These are phyloP conservation scores for Pseudolaguvia tuberculata DNA, from an alignment of 2,113 vertebrate genomes.

Conservation along the genomic window DNA sequence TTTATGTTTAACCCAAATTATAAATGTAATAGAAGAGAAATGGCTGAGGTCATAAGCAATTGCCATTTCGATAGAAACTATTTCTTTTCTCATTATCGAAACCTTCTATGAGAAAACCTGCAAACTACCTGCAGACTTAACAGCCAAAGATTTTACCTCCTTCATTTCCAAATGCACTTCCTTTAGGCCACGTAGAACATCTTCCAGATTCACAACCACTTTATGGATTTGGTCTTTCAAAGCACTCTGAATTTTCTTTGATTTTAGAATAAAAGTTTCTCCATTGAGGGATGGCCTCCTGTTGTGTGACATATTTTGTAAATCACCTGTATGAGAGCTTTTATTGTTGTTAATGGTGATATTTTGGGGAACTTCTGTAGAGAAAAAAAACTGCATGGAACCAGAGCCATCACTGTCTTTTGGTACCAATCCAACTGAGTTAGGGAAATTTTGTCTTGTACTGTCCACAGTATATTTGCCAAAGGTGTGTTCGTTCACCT, in stretches of 20 bases:
- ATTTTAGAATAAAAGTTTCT: conserved; percentile 8
- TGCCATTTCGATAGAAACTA: neutral
- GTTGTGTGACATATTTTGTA: conserved; percentile 31
- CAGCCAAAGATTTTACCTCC: conserved; percentile 63
- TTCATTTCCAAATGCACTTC: conserved; percentile 75
- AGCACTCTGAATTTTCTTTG: conserved; percentile 50
- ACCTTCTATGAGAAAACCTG: conserved; percentile 14
- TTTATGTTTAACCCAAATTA: neutral
- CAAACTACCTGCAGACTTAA: neutral
- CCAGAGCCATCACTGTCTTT: conserved; percentile 48
- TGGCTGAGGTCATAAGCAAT: too few species aligned
- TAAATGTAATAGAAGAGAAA: neutral
- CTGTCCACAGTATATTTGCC: conserved; percentile 33
- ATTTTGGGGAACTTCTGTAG: conserved; percentile 57
- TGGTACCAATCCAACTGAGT: conserved; percentile 36
- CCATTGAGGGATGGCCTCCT: conserved; percentile 20
- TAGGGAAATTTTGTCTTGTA: conserved; percentile 48
- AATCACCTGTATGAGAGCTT: conserved; percentile 39
- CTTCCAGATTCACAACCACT: conserved; percentile 70
- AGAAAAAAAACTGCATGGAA: conserved; percentile 55
- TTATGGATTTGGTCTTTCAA: conserved; percentile 69
- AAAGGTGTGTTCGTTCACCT: conserved; percentile 11
- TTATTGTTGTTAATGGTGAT: conserved; percentile 27
- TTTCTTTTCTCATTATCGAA: conserved; percentile 17
- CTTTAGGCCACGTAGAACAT: conserved; percentile 68